Evolutionary conservation across 1,140 invertebrate species (phyloP).

Genomic region (Phortica variegata): DNA sequence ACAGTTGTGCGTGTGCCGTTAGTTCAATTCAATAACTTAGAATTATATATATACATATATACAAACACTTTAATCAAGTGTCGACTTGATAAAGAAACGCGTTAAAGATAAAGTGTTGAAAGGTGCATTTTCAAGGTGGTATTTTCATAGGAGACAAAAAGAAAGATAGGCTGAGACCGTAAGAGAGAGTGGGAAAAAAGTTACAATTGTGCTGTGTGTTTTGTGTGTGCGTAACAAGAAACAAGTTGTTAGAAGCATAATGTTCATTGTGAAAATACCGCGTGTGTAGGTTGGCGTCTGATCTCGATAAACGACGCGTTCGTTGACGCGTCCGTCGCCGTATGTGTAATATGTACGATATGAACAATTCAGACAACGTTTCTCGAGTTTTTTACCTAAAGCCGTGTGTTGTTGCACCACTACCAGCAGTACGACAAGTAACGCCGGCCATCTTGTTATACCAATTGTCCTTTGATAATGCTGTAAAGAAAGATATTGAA

Average conservation of each 20-base stretch:
- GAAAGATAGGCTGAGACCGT: neutral
- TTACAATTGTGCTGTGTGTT: neutral
- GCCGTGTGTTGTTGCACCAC: constrained; percentile 19
- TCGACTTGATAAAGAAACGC: too few relatives aligned
- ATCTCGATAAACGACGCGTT: constrained; percentile 40
- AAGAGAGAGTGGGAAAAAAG: constrained; percentile 4
- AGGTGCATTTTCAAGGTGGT: too few relatives aligned
- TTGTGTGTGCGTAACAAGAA: neutral
- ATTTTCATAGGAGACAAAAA: constrained; percentile 4
- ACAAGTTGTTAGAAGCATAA: neutral
- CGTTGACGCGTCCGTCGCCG: constrained; percentile 36
- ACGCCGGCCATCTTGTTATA: too few relatives aligned
- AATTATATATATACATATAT: too few relatives aligned
- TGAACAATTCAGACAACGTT: constrained; percentile 42
- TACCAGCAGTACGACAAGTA: constrained; percentile 25
- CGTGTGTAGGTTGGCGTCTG: constrained; percentile 34
- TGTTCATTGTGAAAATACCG: constrained; percentile 30
- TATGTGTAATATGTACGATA: constrained; percentile 48
- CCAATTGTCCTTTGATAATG: constrained; percentile 15
- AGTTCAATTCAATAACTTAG: too few relatives aligned
- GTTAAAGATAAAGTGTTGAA: too few relatives aligned
- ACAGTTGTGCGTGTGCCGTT: too few relatives aligned
- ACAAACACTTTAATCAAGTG: too few relatives aligned
- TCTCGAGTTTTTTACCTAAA: constrained; percentile 44
- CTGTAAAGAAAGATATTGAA: neutral